A percentile compares a stretch with the other conserved stretches of the same genome.
phyloP scores from a whole-genome alignment of 2,113 vertebrate genomes.

The Cephalopholis sonnerati region DNA sequence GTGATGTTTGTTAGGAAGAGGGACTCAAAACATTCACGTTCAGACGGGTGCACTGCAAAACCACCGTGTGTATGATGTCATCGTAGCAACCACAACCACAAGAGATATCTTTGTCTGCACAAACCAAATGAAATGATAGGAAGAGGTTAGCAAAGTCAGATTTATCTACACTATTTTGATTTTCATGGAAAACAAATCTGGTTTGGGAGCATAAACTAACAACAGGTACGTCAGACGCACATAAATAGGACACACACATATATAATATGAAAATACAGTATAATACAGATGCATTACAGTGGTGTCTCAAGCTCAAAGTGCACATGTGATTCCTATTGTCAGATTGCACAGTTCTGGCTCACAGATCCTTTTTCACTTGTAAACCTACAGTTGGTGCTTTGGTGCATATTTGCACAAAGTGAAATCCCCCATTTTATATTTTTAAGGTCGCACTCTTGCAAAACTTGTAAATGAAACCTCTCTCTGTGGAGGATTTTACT shows the following conservation, averaged over 20 bases:
- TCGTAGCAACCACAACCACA: slow-evolving; percentile 32
- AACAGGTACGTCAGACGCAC: neutral
- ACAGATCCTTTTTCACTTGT: slow-evolving; percentile 43
- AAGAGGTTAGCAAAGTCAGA: neutral
- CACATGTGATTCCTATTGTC: slow-evolving; percentile 59
- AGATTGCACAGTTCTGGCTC: slow-evolving; percentile 35
- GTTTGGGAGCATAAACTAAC: slow-evolving; percentile 3
- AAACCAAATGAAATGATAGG: neutral
- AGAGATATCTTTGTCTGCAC: neutral
- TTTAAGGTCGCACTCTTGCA: slow-evolving; percentile 66
- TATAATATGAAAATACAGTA: neutral
- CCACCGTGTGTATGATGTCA: slow-evolving; percentile 51
- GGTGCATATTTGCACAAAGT: slow-evolving; percentile 42
- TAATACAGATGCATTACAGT: neutral
- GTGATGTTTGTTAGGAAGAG: slow-evolving; percentile 18
- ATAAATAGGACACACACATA: slow-evolving; percentile 7
- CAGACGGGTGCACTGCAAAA: neutral
- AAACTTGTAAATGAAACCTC: slow-evolving; percentile 59
- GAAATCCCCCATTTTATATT: slow-evolving; percentile 71
- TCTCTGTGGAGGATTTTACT: slow-evolving; percentile 67
- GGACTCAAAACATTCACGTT: slow-evolving; percentile 29
- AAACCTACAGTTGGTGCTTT: slow-evolving; percentile 56
- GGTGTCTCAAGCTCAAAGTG: slow-evolving; percentile 14
- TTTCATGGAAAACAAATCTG: neutral
- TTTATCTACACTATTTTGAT: slow-evolving; percentile 6